Conservation (phyloP, 2,797 vertebrate genomes). For the Morus bassanus region DNA sequence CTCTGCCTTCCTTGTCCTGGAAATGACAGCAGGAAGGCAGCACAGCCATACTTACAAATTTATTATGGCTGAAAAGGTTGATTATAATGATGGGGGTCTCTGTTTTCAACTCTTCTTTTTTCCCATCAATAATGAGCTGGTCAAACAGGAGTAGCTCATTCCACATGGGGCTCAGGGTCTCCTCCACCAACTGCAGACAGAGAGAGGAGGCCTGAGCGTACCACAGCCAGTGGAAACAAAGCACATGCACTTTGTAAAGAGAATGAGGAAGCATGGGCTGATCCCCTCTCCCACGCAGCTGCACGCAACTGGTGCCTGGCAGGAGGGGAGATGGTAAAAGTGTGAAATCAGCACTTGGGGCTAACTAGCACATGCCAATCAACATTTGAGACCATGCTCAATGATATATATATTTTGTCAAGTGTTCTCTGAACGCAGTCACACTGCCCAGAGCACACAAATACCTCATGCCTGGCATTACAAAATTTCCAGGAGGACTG, state of each 20-base stretch:
- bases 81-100: conserved; percentile 88
- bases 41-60: conserved; percentile 79
- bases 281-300: neutral
- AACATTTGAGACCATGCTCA: neutral
- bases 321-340: neutral
- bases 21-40: neutral
- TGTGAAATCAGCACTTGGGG: neutral
- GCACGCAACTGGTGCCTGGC: neutral
- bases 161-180: conserved; percentile 92
- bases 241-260: neutral
- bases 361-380: neutral
- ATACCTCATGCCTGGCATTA: neutral
- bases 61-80: conserved; percentile 85
- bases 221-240: neutral
- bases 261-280: neutral
- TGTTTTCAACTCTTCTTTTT: conserved; percentile 82
- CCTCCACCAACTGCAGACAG: conserved; percentile 78
- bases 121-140: conserved; percentile 88
- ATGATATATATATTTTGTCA: neutral
- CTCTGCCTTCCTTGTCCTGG: neutral
- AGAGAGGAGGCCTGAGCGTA: neutral
- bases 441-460: neutral
- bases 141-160: conserved; percentile 88
- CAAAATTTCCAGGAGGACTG: neutral
- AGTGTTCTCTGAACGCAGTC: neutral